Base-by-base conservation (phyloP, 2,888 invertebrate genomes). In the Tachina grossa region DNA sequence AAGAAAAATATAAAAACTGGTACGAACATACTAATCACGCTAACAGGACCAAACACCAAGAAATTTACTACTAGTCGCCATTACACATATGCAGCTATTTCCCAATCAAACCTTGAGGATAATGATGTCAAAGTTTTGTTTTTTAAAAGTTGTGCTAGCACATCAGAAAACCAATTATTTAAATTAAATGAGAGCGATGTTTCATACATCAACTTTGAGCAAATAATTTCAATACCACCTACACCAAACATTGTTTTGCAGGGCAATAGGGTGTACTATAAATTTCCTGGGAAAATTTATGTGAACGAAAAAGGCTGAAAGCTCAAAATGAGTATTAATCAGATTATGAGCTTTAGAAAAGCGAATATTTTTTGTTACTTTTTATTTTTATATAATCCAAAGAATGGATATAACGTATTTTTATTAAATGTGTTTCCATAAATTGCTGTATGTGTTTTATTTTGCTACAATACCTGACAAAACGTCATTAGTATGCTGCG, bases 1-100 rank as follows among this genome's bases (percentile, higher is more conserved):
- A 31, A 6, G 31, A 31, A 31, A 31, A 31, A 31, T 31, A 31
- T 31, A 31, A 31, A 31, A 31, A 31, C 31, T 31, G 31, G 31
- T 4, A 31, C 55, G 19, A 75, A 81, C 22, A 65, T 81, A 51
- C 57, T 74, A 47, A 59, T 71, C 31, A 45, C 49, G 31, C 65
- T 81, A 65, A 68, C 66, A 75, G 74, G 59, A 69, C 16, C 45
- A 59, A 61, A 61, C 53, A 71, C 59, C 39, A 57, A 69, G 59
- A 63, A 63, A 69, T 68, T 66, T 75, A 47, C 55, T 65, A 55
- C 71, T 57, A 68, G 49, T 57, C 74, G 55, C 49, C 22, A 81
- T 66, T 63, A 81, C 65, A 81, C 41, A 51, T 74, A 72, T 81
- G 80, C 31, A 31, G 31, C 80, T 74, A 74, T 81, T 55, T 81